These are phyloP conservation scores for Goniozus legneri DNA, from an alignment of 1,140 invertebrate species.

Conservation along the genomic window DNA sequence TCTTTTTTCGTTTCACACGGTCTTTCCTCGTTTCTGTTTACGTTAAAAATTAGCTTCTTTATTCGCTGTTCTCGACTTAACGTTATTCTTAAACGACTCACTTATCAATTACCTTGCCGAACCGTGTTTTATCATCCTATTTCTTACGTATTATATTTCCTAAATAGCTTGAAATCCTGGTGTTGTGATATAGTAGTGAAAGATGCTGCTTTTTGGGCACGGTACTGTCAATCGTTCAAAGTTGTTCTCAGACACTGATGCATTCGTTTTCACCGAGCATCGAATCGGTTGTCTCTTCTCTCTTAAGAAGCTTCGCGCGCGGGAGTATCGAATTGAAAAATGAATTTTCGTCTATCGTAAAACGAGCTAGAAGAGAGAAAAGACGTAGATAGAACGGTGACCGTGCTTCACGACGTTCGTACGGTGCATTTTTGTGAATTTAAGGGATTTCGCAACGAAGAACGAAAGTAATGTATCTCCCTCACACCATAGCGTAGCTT, in stretches of 20 bases:
- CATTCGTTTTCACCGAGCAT: conserved; percentile 10
- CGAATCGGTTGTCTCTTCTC: conserved; percentile 17
- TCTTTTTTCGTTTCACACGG: too few species aligned
- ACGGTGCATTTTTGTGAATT: conserved; percentile 28
- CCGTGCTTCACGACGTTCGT: not conserved
- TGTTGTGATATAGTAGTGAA: conserved; percentile 51
- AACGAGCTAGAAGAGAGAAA: conserved; percentile 21
- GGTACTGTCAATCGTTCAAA: conserved; percentile 37
- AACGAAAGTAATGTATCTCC: conserved; percentile 33
- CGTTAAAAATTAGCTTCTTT: conserved; percentile 26
- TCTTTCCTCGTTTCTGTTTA: conserved; percentile 12
- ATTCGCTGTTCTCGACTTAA: conserved; percentile 26
- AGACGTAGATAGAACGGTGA: conserved; percentile 8
- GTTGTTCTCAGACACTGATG: conserved; percentile 18
- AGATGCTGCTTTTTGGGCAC: conserved; percentile 47
- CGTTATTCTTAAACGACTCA: conserved; percentile 27
- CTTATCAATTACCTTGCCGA: conserved; percentile 28
- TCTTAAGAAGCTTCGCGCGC: too few species aligned
- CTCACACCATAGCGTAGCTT: conserved; percentile 44
- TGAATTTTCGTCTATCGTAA: too few species aligned
- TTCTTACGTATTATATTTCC: conserved; percentile 36
- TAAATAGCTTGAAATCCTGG: conserved; percentile 50
- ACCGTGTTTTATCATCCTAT: conserved; percentile 28
- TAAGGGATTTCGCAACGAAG: conserved; percentile 26
- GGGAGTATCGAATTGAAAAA: too few species aligned